Percentiles rank a stretch among this genome's conserved stretches.
Conservation (phyloP, 1,140 invertebrate genomes). For the Elysia chlorotica region DNA sequence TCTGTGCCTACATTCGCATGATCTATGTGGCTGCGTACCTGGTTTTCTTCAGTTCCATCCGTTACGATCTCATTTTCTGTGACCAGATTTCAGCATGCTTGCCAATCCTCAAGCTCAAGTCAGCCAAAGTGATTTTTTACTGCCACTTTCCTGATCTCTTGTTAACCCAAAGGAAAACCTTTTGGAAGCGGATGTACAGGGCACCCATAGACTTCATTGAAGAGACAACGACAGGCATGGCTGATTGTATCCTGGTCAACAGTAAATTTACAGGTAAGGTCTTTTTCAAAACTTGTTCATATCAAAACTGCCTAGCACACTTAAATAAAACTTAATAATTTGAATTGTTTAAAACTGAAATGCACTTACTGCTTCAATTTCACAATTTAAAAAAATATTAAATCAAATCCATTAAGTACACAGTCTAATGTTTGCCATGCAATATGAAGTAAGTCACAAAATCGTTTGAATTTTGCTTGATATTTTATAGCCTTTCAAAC, state of each 20-base stretch:
- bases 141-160: slow-evolving; percentile 98
- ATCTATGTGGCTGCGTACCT: slow-evolving; percentile 77
- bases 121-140: slow-evolving; percentile 82
- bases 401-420: too few relatives aligned
- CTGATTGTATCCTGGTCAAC: slow-evolving; percentile 90
- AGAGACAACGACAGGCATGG: slow-evolving; percentile 82
- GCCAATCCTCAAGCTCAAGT: slow-evolving; percentile 66
- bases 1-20: slow-evolving; percentile 95
- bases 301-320: too few relatives aligned
- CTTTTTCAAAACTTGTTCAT: too few relatives aligned
- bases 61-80: slow-evolving; percentile 86
- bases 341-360: background rate
- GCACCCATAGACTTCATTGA: slow-evolving; percentile 91
- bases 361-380: too few relatives aligned
- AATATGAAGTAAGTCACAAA: too few relatives aligned
- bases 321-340: too few relatives aligned
- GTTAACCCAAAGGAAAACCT: slow-evolving; percentile 64
- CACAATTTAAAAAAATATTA: too few relatives aligned
- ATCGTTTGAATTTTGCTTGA: too few relatives aligned
- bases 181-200: slow-evolving; percentile 80
- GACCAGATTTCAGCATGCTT: slow-evolving; percentile 76
- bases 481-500: too few relatives aligned
- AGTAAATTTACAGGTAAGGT: slow-evolving; percentile 81
- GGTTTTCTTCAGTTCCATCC: slow-evolving; percentile 64
- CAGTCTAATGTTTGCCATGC: too few relatives aligned